A percentile compares a stretch with the other conserved stretches of the same genome.
Conservation (phyloP, 2,888 invertebrate species). For the Lochmaea crataegi region DNA sequence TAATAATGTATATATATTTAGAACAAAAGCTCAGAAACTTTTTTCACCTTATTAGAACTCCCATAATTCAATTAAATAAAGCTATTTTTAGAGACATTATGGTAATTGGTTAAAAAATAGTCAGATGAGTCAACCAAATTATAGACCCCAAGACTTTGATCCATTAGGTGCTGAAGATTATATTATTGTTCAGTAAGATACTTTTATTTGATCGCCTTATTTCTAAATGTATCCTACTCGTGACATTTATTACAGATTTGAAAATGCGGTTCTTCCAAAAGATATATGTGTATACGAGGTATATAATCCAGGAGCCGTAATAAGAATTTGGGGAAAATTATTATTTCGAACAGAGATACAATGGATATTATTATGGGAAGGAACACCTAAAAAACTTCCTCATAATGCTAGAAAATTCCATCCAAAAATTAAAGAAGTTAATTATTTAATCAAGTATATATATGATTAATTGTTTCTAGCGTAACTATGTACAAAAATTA, state of each 20-base stretch:
- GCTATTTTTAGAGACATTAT: slow-evolving; percentile 77
- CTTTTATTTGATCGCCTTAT: background rate
- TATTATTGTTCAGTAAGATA: slow-evolving; percentile 72
- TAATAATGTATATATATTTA: background rate
- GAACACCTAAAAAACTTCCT: slow-evolving; percentile 72
- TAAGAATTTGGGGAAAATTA: slow-evolving; percentile 80
- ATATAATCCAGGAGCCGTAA: slow-evolving; percentile 86
- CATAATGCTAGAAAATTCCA: slow-evolving; percentile 78
- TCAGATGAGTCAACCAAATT: slow-evolving; percentile 77
- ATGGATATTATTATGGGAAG: slow-evolving; percentile 85
- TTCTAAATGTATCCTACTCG: background rate
- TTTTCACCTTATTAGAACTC: background rate
- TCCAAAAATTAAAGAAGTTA: slow-evolving; percentile 74
- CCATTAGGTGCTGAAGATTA: slow-evolving; percentile 80
- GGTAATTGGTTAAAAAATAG: slow-evolving; percentile 87
- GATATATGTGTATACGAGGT: slow-evolving; percentile 84
- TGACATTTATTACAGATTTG: slow-evolving; percentile 67
- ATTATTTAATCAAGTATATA: slow-evolving; percentile 63
- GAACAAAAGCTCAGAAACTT: background rate
- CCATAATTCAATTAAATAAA: background rate
- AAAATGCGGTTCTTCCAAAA: slow-evolving; percentile 74
- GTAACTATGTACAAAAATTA: slow-evolving; percentile 8
- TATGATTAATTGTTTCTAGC: background rate
- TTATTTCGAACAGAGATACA: slow-evolving; percentile 60
- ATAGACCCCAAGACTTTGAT: slow-evolving; percentile 79